Evolutionary conservation across 2,888 invertebrate genomes (phyloP), one percentile per base, ranked within the genome.

Genomic region (Ormyrus pomaceus): DNA sequence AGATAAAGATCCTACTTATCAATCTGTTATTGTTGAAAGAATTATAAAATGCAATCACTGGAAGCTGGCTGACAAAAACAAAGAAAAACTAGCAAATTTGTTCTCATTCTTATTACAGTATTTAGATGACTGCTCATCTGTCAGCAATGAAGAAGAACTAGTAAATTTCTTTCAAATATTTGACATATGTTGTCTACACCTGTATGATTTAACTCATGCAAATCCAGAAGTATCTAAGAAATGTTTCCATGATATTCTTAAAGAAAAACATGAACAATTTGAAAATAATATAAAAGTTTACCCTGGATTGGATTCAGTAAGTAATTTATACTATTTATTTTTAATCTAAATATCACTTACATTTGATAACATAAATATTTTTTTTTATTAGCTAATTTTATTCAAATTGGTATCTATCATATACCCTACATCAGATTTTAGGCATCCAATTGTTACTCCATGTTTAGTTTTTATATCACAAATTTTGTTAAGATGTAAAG

Each of bases 41-140:
- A 94, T 98, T 84, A 95, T 98, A 19, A 97, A 97, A 91, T 96
- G 95, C 86, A 95, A 97, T 91, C 96, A 98, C 90, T 96, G 96
- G 2, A 94, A 96, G 86, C 90, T 97, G 71, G 94, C 94, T 6
- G 94, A 94, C 83, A 94, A 94, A 13, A 98, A 98, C 87, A 96
- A 96, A 88, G 94, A 95, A 55, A 94, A 95, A 86, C 91, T 98
- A 10, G 93, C 94, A 73, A 92, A 93, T 84, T 89, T 98, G 0
- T 97, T 96, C 88, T 93, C 94, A 0, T 95, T 95, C 87, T 89
- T 97, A 83, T 88, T 98, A 51, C 96, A 97, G 89, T 94, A 96
- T 87, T 91, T 96, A 7, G 94, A 96, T 85, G 95, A 96, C 85
- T 94, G 94, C 83, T 86, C 90, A 7, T 91, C 92, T 75, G 85